Evolutionary conservation across 2,888 invertebrate species (phyloP).

Genomic region (Drosophila crucigera): DNA sequence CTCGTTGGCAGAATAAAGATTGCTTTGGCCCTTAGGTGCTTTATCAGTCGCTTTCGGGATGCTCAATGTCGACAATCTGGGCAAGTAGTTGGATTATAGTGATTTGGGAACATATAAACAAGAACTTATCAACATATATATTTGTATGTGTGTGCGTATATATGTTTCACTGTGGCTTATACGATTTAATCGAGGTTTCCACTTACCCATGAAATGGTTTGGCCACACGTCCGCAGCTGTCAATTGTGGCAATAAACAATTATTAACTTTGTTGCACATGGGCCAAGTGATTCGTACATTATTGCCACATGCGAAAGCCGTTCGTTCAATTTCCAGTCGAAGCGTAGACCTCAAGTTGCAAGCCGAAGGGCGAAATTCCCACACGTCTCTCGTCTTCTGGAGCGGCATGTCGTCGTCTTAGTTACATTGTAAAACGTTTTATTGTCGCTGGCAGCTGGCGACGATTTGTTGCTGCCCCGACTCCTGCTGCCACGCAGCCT

Average conservation of each 20-base stretch:
- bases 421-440: conserved; percentile 81
- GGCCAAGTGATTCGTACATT: conserved; percentile 63
- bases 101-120: neutral
- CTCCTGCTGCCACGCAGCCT: neutral
- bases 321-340: conserved; percentile 17
- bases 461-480: conserved; percentile 68
- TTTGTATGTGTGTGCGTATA: neutral
- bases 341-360: conserved; percentile 3
- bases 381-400: neutral
- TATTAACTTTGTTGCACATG: conserved; percentile 58
- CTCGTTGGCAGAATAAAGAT: neutral
- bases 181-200: neutral
- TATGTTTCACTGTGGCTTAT: neutral
- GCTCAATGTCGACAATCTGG: neutral
- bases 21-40: neutral
- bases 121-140: neutral
- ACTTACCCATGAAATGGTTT: neutral
- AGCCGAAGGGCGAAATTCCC: neutral
- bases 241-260: conserved; percentile 32
- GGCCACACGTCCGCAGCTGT: conserved; percentile 16
- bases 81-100: neutral
- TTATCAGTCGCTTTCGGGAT: neutral
- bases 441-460: conserved; percentile 74
- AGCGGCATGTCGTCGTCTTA: conserved; percentile 68
- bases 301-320: conserved; percentile 63